phyloP scores from a whole-genome alignment of 2,113 vertebrate species.

The Melanocharis versteri region DNA sequence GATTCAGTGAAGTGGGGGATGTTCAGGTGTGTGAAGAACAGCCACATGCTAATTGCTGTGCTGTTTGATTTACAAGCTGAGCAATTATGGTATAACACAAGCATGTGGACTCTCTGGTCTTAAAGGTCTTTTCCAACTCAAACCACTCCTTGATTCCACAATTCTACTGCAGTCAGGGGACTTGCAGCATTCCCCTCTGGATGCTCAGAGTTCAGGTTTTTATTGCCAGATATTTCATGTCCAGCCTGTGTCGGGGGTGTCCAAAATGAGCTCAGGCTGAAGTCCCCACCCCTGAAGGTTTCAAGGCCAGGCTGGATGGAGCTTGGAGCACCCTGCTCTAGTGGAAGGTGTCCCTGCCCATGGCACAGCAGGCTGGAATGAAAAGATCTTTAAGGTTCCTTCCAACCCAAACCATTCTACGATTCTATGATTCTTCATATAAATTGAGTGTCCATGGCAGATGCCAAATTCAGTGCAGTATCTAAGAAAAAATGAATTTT shows the following conservation, averaged over 20 bases:
- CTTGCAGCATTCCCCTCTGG: neutral
- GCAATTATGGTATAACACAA: neutral
- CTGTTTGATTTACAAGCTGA: constrained; percentile 11
- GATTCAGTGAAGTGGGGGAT: neutral
- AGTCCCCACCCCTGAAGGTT: neutral
- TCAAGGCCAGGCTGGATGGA: neutral
- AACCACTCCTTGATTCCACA: neutral
- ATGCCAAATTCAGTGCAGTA: neutral
- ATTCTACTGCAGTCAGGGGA: constrained; percentile 32
- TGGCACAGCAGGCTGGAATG: no score
- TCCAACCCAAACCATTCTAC: neutral
- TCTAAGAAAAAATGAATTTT: neutral
- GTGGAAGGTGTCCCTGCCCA: neutral
- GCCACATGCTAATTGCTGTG: neutral
- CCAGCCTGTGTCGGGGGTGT: neutral
- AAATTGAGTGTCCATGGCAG: neutral
- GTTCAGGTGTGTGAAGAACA: neutral
- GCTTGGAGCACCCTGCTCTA: neutral
- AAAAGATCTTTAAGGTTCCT: neutral
- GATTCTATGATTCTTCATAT: neutral
- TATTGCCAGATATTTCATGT: neutral
- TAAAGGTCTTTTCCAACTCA: neutral
- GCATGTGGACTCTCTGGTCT: neutral
- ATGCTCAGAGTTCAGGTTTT: neutral
- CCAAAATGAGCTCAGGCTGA: neutral